Evolutionary conservation across 2,888 invertebrate species (phyloP).

Genomic region (Chaetoderma sp.): DNA sequence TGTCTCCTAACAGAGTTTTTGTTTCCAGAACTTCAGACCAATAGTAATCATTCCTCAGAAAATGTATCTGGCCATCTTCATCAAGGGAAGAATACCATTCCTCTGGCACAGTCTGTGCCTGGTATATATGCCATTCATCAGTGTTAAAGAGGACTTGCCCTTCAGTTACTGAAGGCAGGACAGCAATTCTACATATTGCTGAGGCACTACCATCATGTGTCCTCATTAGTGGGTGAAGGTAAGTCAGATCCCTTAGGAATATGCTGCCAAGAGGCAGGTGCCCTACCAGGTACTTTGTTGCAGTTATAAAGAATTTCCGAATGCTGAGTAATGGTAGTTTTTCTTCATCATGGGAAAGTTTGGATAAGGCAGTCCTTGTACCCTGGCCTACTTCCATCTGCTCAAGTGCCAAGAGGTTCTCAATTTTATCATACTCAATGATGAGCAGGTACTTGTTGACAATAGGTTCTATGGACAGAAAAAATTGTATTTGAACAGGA

Average conservation of each 20-base stretch:
- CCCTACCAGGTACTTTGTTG: conserved; percentile 20
- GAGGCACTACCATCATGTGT: not conserved
- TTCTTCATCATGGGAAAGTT: conserved; percentile 21
- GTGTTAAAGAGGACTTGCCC: not conserved
- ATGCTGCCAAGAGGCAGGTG: not conserved
- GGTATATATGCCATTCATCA: conserved; percentile 6
- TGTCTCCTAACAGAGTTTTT: not conserved
- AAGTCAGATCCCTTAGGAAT: not conserved
- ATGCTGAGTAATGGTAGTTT: conserved; percentile 24
- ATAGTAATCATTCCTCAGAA: conserved; percentile 6
- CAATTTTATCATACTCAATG: conserved; percentile 15
- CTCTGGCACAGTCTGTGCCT: not conserved
- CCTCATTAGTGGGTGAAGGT: not conserved
- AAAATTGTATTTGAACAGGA: conserved; percentile 29
- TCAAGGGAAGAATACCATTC: not conserved
- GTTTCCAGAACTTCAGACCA: conserved; percentile 7
- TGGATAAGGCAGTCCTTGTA: conserved; percentile 13
- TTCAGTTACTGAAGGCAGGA: not conserved
- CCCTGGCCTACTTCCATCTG: conserved; percentile 28
- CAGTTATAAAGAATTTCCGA: conserved; percentile 28
- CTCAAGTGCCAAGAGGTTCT: conserved; percentile 16
- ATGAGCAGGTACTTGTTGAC: conserved; percentile 29
- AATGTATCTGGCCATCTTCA: not conserved
- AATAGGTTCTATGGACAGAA: conserved; percentile 22
- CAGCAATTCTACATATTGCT: not conserved